These are phyloP conservation scores for Lutjanus erythropterus DNA, from an alignment of 2,113 vertebrate species.

Conservation along the genomic window DNA sequence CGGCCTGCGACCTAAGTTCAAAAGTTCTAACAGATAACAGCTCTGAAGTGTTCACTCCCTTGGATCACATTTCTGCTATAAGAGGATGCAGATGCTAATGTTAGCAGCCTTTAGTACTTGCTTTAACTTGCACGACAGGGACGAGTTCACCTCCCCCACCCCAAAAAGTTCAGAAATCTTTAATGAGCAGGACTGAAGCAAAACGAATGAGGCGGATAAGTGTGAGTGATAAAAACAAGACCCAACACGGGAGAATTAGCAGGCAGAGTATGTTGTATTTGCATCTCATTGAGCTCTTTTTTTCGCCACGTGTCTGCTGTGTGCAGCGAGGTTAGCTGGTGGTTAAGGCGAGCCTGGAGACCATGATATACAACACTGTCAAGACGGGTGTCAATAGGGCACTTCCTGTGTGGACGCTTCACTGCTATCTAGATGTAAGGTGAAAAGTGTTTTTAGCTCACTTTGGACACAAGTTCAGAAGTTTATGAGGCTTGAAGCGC, in stretches of 20 bases:
- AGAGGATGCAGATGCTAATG: conserved; percentile 47
- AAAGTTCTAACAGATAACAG: conserved; percentile 52
- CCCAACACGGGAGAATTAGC: conserved; percentile 38
- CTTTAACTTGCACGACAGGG: conserved; percentile 18
- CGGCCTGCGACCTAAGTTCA: conserved; percentile 43
- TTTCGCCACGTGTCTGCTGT: conserved; percentile 55
- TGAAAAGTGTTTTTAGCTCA: conserved; percentile 16
- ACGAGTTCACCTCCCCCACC: conserved; percentile 17
- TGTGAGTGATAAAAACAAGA: conserved; percentile 75
- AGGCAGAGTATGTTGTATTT: conserved; percentile 13
- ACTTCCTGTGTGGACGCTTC: conserved; percentile 39
- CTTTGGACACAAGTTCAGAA: background rate
- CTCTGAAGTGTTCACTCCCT: conserved; percentile 18
- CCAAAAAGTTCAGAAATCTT: conserved; percentile 36
- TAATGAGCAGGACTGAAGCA: background rate
- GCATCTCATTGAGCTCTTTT: conserved; percentile 15
- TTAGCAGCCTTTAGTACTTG: conserved; percentile 6
- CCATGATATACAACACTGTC: conserved; percentile 52
- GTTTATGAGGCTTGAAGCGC: background rate
- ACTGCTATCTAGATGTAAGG: conserved; percentile 24
- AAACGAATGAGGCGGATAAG: conserved; percentile 47
- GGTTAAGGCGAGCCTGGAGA: conserved; percentile 11
- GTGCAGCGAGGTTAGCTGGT: conserved; percentile 7
- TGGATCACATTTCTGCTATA: conserved; percentile 31
- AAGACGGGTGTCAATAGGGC: conserved; percentile 50